These are phyloP conservation scores for Hesperia comma DNA, from an alignment of 2,888 invertebrate genomes.

Conservation along the genomic window DNA sequence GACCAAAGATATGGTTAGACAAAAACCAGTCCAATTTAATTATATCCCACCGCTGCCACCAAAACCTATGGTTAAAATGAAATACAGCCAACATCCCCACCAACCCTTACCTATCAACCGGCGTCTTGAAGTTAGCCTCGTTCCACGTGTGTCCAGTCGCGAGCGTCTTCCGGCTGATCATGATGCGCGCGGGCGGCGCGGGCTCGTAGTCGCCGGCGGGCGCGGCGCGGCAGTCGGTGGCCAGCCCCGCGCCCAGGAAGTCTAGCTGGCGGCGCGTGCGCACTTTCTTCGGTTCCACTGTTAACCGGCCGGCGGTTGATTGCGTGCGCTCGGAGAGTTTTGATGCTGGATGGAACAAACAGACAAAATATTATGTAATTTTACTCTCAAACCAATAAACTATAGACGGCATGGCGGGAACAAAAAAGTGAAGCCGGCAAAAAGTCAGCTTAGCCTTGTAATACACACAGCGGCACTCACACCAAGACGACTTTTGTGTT, in stretches of 20 bases:
- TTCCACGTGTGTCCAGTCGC: conserved; percentile 80
- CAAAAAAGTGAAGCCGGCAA: too few relatives aligned
- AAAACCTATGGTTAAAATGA: too few relatives aligned
- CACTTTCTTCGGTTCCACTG: conserved; percentile 63
- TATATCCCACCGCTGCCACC: too few relatives aligned
- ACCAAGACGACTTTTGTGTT: too few relatives aligned
- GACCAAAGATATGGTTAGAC: too few relatives aligned
- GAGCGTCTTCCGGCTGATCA: conserved; percentile 77
- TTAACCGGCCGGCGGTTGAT: conserved; percentile 59
- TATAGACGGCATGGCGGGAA: too few relatives aligned
- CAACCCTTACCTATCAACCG: conserved; percentile 67
- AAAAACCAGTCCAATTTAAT: too few relatives aligned
- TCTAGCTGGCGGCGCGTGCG: conserved; percentile 68
- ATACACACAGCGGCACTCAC: too few relatives aligned
- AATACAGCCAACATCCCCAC: too few relatives aligned
- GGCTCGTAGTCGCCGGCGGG: conserved; percentile 68
- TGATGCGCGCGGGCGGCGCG: conserved; percentile 73
- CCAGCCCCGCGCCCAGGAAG: conserved; percentile 66
- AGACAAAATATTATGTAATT: too few relatives aligned
- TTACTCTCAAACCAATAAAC: too few relatives aligned
- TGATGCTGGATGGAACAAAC: conserved; percentile 55
- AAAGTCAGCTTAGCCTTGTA: too few relatives aligned
- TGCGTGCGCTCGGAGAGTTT: conserved; percentile 69
- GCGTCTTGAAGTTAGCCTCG: conserved; percentile 76
- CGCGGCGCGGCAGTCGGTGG: conserved; percentile 58